phyloP scores from a whole-genome alignment of 2,113 vertebrate genomes.

The Rhinopomastus cyanomelas region DNA sequence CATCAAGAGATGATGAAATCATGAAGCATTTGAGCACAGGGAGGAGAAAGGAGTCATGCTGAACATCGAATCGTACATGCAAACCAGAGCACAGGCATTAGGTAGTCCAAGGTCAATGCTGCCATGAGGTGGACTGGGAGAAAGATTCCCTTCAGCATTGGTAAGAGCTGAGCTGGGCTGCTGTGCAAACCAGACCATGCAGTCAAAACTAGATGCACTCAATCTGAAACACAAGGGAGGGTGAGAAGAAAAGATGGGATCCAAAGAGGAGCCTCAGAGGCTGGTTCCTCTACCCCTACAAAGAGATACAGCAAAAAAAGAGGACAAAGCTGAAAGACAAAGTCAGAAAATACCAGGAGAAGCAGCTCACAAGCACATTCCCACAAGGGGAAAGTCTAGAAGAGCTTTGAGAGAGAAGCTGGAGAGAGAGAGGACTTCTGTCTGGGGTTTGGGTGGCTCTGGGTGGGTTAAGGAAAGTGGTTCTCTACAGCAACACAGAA shows the following conservation, averaged over 20 bases:
- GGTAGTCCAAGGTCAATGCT: not conserved
- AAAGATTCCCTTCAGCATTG: not conserved
- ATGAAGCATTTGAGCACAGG: accelerated
- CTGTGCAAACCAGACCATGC: not conserved
- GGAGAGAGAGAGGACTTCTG: not conserved
- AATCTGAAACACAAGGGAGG: not conserved
- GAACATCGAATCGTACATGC: not conserved
- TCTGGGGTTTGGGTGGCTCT: not conserved
- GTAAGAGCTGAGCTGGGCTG: not conserved
- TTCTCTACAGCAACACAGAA: not conserved
- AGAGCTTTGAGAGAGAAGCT: not conserved
- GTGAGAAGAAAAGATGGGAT: not conserved
- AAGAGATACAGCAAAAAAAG: not conserved
- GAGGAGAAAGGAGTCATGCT: not conserved
- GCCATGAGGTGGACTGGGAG: not conserved
- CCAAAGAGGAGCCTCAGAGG: not conserved
- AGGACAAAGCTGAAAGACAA: accelerated
- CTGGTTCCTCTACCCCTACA: not conserved
- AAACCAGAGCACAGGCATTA: accelerated
- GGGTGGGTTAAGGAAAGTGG: accelerated
- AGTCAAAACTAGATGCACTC: not conserved
- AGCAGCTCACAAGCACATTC: not conserved
- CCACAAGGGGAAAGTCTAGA: not conserved
- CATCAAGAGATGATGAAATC: not conserved
- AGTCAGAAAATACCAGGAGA: not conserved